phyloP scores from a whole-genome alignment of 2,888 invertebrate genomes.

The Brenthis ino region DNA sequence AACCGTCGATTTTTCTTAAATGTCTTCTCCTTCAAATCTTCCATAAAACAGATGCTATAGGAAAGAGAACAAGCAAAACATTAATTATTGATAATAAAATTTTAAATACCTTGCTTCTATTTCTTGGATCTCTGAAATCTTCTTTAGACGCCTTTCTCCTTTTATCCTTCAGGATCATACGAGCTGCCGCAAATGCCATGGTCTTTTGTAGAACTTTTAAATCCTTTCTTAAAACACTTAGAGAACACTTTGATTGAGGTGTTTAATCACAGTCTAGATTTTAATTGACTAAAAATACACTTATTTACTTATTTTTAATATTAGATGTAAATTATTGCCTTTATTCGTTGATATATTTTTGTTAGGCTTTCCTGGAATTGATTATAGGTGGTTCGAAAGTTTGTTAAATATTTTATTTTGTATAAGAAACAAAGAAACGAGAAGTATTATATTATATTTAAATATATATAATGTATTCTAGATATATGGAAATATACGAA shows the following conservation, averaged over 20 bases:
- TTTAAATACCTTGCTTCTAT: slow-evolving; percentile 89
- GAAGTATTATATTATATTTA: neutral
- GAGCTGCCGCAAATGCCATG: slow-evolving; percentile 92
- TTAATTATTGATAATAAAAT: slow-evolving; percentile 19
- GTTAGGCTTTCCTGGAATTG: neutral
- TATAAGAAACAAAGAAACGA: no score
- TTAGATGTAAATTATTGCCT: slow-evolving; percentile 26
- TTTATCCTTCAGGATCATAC: slow-evolving; percentile 92
- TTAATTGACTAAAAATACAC: slow-evolving; percentile 44
- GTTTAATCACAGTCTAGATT: slow-evolving; percentile 43
- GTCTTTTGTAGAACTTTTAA: slow-evolving; percentile 48
- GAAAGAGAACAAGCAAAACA: slow-evolving; percentile 20
- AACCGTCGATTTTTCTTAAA: no score
- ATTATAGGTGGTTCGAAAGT: slow-evolving; percentile 9
- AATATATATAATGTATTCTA: no score
- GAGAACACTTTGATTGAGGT: slow-evolving; percentile 40
- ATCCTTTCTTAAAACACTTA: slow-evolving; percentile 23
- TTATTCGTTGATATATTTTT: slow-evolving; percentile 21
- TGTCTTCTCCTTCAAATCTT: neutral
- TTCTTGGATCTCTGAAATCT: slow-evolving; percentile 87
- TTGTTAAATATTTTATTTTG: neutral
- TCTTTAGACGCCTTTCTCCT: slow-evolving; percentile 91
- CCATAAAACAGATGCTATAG: neutral
- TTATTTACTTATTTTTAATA: slow-evolving; percentile 20
- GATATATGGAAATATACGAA: no score